phyloP scores from a whole-genome alignment of 2,797 vertebrate genomes.

The Tragelaphus eurycerus region DNA sequence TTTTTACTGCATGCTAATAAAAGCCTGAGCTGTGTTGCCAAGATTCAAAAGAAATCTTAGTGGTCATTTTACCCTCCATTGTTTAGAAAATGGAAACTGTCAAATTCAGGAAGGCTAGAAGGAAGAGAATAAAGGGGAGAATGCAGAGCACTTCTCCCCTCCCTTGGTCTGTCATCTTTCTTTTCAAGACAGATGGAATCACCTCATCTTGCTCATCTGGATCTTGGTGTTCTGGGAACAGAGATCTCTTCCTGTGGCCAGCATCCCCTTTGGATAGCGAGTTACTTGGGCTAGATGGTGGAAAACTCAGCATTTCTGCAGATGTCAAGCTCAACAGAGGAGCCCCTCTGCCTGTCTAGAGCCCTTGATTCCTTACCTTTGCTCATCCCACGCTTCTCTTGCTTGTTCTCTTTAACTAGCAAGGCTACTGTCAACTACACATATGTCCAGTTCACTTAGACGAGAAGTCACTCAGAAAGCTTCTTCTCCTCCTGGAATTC shows the following conservation, averaged over 20 bases:
- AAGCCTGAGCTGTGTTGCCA: conserved; percentile 23
- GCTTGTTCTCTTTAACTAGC: neutral
- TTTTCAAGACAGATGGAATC: neutral
- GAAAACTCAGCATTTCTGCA: neutral
- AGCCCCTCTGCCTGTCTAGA: neutral
- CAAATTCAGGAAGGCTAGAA: neutral
- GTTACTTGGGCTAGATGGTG: neutral
- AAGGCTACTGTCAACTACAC: neutral
- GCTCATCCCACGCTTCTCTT: neutral
- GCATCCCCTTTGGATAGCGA: neutral
- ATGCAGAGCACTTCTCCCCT: neutral
- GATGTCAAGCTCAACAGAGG: neutral
- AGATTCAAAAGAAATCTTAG: conserved; percentile 36
- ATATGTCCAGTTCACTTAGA: neutral
- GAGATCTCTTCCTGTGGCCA: neutral
- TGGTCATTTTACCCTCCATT: neutral
- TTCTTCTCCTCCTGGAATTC: neutral
- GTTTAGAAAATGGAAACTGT: conserved; percentile 6
- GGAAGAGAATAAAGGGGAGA: neutral
- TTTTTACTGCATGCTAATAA: conserved; percentile 49
- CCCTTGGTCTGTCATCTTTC: neutral
- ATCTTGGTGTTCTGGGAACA: neutral
- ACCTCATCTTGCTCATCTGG: neutral
- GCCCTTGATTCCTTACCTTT: neutral
- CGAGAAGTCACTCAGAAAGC: neutral